phyloP scores from a whole-genome alignment of 2,888 invertebrate genomes.

The Sialis fuliginosa region DNA sequence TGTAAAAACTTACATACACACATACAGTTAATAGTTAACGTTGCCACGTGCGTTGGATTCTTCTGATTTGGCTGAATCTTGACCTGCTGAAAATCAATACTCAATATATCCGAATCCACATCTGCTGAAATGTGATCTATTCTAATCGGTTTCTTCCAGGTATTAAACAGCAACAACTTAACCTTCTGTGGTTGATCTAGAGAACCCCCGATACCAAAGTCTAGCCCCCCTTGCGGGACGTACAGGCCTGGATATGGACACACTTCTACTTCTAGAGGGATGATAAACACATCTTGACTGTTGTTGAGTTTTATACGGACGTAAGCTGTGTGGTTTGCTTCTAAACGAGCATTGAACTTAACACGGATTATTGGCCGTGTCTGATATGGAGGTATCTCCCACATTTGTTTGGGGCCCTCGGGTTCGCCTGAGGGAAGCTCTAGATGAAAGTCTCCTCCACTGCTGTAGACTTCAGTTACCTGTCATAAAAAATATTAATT shows the following conservation, averaged over 20 bases:
- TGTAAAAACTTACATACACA: conserved; percentile 9
- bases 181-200: conserved; percentile 40
- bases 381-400: conserved; percentile 83
- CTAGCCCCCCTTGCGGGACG: conserved; percentile 55
- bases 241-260: conserved; percentile 50
- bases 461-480: conserved; percentile 69
- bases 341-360: conserved; percentile 55
- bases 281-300: conserved; percentile 48
- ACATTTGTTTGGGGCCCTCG: conserved; percentile 64
- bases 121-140: conserved; percentile 42
- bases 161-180: conserved; percentile 45
- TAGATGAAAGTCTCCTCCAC: conserved; percentile 78
- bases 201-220: conserved; percentile 67
- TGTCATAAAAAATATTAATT: conserved; percentile 17
- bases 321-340: conserved; percentile 72
- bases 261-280: conserved; percentile 75
- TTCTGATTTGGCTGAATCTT: conserved; percentile 45
- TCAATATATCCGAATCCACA: conserved; percentile 44
- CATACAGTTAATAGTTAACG: conserved; percentile 54
- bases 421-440: conserved; percentile 64
- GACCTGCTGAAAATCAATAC: conserved; percentile 45
- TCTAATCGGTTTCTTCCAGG: conserved; percentile 45
- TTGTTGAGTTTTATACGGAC: conserved; percentile 59
- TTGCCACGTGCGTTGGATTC: conserved; percentile 42
- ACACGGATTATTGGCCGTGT: conserved; percentile 77